Percentiles rank a stretch among this genome's conserved stretches.
These are phyloP conservation scores for Lysandra bellargus DNA, from an alignment of 2,888 invertebrate species.

Conservation along the genomic window DNA sequence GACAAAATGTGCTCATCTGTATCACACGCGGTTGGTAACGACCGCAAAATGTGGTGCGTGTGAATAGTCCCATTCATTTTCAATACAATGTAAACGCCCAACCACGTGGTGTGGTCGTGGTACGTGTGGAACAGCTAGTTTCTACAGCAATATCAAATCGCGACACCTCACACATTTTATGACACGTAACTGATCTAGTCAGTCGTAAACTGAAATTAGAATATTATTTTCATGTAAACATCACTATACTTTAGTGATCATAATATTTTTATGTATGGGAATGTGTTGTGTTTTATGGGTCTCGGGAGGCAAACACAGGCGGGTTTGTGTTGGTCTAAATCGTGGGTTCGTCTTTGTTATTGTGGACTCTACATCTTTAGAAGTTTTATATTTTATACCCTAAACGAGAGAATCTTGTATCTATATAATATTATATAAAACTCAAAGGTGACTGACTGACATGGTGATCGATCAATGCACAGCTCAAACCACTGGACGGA, in stretches of 20 bases:
- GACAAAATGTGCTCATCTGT: too few relatives aligned
- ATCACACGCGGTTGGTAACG: too few relatives aligned
- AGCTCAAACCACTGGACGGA: too few relatives aligned
- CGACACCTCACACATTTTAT: neutral
- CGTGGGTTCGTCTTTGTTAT: neutral
- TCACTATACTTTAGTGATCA: slow-evolving; percentile 9
- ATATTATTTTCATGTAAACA: slow-evolving; percentile 19
- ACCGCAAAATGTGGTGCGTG: too few relatives aligned
- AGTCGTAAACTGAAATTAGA: neutral
- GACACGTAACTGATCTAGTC: neutral
- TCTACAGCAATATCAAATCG: neutral
- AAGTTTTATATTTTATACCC: neutral
- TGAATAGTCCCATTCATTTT: too few relatives aligned
- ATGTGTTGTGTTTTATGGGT: neutral
- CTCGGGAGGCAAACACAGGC: neutral
- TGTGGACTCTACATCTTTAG: neutral
- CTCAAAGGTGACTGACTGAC: too few relatives aligned
- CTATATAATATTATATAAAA: too few relatives aligned
- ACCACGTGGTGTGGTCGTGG: too few relatives aligned
- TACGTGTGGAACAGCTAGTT: neutral
- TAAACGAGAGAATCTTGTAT: neutral
- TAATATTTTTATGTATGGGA: slow-evolving; percentile 2
- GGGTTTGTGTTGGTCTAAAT: neutral
- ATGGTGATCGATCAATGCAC: too few relatives aligned
- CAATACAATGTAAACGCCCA: too few relatives aligned